Percentiles rank a stretch among this genome's conserved stretches.
Evolutionary conservation across 2,113 vertebrate species (phyloP).

Genomic region (Cettia cetti): DNA sequence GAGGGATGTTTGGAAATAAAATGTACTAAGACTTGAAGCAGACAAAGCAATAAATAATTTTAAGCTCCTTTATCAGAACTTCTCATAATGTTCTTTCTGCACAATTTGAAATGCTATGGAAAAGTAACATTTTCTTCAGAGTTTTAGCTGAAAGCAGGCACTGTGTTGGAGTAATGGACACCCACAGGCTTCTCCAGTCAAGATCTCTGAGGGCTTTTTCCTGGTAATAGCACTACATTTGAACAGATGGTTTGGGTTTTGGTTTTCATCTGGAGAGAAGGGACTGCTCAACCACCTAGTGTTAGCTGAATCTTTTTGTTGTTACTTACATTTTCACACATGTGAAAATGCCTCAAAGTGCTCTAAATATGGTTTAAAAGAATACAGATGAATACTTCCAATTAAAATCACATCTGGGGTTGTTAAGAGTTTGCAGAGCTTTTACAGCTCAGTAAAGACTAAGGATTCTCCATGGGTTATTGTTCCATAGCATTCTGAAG

Average conservation of each 20-base stretch:
- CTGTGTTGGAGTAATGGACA: background rate
- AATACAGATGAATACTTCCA: background rate
- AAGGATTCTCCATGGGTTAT: background rate
- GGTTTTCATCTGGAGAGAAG: background rate
- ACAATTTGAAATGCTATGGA: background rate
- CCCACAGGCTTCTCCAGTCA: background rate
- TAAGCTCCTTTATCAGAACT: background rate
- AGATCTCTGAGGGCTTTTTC: background rate
- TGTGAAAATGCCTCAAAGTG: background rate
- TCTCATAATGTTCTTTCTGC: background rate
- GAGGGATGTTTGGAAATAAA: background rate
- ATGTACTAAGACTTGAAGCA: background rate
- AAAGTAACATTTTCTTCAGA: background rate
- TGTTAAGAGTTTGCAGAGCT: background rate
- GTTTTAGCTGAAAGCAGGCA: background rate
- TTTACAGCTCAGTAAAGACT: background rate
- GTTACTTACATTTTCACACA: background rate
- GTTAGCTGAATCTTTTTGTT: background rate
- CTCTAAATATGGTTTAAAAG: background rate
- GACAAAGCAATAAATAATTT: background rate
- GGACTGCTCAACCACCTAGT: background rate
- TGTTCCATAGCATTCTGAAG: background rate
- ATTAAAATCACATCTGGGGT: background rate
- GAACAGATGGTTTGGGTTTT: background rate
- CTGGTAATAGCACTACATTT: background rate